Evolutionary conservation across 2,113 vertebrate species (phyloP).

Genomic region (Xerus inauris): DNA sequence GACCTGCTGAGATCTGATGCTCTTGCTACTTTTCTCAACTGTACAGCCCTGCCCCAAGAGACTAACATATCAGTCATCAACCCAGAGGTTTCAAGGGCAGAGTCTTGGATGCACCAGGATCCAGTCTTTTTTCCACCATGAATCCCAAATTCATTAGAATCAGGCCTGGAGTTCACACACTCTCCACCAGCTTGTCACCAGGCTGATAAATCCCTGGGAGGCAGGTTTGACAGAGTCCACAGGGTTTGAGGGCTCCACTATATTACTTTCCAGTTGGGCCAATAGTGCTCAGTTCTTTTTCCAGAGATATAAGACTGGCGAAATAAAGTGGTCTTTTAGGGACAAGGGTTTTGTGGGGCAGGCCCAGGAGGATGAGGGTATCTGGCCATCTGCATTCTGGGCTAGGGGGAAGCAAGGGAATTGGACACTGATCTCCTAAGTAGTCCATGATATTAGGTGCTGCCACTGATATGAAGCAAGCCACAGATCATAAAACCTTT

Average conservation of each 20-base stretch:
- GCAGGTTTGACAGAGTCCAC: neutral
- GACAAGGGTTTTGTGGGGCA: neutral
- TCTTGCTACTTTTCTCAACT: constrained; percentile 80
- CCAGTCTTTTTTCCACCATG: constrained; percentile 14
- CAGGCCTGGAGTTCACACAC: neutral
- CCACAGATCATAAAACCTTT: neutral
- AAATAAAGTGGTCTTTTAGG: constrained; percentile 43
- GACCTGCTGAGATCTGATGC: constrained; percentile 77
- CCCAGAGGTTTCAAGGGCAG: constrained; percentile 63
- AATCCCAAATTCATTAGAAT: constrained; percentile 46
- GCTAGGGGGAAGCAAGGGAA: neutral
- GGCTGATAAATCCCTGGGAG: neutral
- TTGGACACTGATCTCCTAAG: neutral
- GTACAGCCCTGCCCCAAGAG: constrained; percentile 67
- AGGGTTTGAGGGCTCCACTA: neutral
- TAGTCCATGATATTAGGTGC: neutral
- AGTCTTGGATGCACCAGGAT: constrained; percentile 33
- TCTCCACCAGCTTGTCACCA: neutral
- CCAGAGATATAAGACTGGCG: neutral
- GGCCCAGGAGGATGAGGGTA: neutral
- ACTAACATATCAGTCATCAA: constrained; percentile 72
- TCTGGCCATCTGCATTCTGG: neutral
- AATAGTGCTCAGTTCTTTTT: neutral
- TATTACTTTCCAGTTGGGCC: constrained; percentile 6
- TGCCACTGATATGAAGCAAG: neutral